A percentile compares a stretch with the other conserved stretches of the same genome.
Conservation (phyloP, 64 coral and sea anemone species). For the Platygyra sinensis region DNA sequence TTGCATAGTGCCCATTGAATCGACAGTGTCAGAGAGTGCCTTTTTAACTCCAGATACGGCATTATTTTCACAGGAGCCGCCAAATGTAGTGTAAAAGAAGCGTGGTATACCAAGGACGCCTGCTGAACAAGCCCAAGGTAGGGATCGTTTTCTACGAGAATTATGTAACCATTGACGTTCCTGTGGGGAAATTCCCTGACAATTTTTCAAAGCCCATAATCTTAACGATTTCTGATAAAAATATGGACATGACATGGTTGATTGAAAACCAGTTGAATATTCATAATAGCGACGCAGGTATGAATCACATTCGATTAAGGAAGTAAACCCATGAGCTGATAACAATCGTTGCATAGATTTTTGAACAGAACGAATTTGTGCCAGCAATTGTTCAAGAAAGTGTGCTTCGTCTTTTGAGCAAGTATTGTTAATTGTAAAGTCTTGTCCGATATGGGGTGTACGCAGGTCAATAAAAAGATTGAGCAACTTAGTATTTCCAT, state of each 20-base stretch:
- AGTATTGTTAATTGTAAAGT: slow-evolving; percentile 18
- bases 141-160: background rate
- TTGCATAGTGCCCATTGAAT: background rate
- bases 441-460: background rate
- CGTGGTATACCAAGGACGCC: background rate
- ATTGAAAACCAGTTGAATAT: background rate
- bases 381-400: background rate
- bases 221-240: background rate
- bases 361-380: background rate
- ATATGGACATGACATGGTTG: background rate
- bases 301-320: slow-evolving; percentile 19
- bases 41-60: background rate
- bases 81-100: background rate
- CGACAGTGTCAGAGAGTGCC: background rate
- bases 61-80: slow-evolving; percentile 6
- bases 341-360: background rate
- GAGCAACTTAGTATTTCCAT: slow-evolving; percentile 23
- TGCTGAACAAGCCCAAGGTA: background rate
- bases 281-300: slow-evolving; percentile 4
- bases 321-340: slow-evolving; percentile 1
- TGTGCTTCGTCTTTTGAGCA: background rate
- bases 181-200: background rate
- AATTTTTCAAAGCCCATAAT: slow-evolving; percentile 1
- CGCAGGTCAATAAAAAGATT: background rate
- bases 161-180: background rate